Conservation (phyloP, 2,113 vertebrate species). For the Ceyx cyanopectus region DNA sequence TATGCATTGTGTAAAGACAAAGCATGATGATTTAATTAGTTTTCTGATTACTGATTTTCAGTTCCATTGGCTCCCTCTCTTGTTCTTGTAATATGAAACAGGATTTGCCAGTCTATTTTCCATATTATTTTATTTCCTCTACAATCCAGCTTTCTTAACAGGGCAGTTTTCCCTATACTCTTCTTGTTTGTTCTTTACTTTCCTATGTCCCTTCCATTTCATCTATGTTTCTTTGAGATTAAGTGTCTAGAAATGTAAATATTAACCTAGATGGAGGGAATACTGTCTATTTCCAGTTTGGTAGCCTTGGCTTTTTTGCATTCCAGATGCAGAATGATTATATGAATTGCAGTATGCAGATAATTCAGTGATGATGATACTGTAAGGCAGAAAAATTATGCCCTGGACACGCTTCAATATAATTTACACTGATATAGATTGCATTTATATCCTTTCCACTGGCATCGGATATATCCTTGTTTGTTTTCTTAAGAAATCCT, state of each 20-base stretch:
- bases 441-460: background rate
- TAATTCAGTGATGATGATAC: background rate
- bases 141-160: background rate
- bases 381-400: background rate
- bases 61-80: constrained; percentile 38
- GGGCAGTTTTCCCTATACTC: background rate
- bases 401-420: background rate
- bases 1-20: constrained; percentile 63
- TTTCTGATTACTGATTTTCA: constrained; percentile 57
- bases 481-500: background rate
- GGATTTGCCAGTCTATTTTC: constrained; percentile 29
- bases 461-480: background rate
- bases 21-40: constrained; percentile 54
- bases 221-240: background rate
- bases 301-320: background rate
- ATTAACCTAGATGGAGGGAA: constrained; percentile 43
- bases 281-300: constrained; percentile 8
- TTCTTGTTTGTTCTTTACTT: background rate
- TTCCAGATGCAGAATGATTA: constrained; percentile 34
- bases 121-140: background rate
- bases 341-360: background rate
- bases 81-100: constrained; percentile 22
- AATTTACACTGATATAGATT: background rate
- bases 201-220: background rate
- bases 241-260: constrained; percentile 26